Evolutionary conservation across 1,140 invertebrate genomes (phyloP), one percentile per base, ranked within the genome.

Genomic region (Diorhabda sublineata): DNA sequence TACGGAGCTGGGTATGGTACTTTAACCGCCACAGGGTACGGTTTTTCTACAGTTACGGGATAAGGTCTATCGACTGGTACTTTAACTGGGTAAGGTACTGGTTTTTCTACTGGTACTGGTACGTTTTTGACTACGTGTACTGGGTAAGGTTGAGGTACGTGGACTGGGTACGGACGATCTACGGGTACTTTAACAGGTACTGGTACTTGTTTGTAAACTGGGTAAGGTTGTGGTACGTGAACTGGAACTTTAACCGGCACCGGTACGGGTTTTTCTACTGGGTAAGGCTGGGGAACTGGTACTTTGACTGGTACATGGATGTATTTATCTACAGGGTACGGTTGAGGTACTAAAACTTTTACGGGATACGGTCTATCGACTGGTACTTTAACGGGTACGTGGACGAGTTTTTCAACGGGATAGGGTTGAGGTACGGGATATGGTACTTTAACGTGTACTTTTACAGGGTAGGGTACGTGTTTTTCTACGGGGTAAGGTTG

Each of bases 61-160:
- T 67, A 66, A 2, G 73, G 73, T 47, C 70, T 69, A 66, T 74
- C 70, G 45, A 74, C 66, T 52, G 68, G 66, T 47, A 74, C 73
- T 76, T 88, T 87, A 11, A 89, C 82, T 5, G 73, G 73, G 68
- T 74, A 74, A 3, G 73, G 70, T 71, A 80, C 76, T 83, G 84
- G 83, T 75, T 88, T 88, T 76, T 89, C 88, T 42, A 90, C 88
- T 64, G 86, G 86, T 78, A 87, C 87, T 45, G 88, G 88, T 44
- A 74, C 65, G 26, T 74, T 71, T 11, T 66, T 74, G 59, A 71
- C 68, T 5, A 74, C 45, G 52, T 74, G 70, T 9, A 74, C 73
- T 7, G 73, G 69, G 58, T 71, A 71, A 5, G 73, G 73, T 69
- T 87, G 83, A 5, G 88, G 88, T 45, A 91, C 88, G 79, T 88